phyloP scores from a whole-genome alignment of 2,113 vertebrate species.

The Perca fluviatilis region DNA sequence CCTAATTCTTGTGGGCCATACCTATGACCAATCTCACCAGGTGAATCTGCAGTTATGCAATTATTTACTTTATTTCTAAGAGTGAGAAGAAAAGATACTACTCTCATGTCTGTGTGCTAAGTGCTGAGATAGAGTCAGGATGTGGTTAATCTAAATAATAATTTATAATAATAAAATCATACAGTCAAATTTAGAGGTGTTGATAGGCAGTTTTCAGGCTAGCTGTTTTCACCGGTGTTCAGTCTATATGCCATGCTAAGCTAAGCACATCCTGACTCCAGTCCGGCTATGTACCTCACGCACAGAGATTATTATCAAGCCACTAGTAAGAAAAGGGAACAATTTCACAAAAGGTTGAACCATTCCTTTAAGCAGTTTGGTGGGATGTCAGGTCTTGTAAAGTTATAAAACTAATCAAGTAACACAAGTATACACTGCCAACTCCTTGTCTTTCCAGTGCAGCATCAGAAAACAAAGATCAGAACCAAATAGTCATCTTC shows the following conservation, averaged over 20 bases:
- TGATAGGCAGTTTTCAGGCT: no score
- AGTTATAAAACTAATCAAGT: not conserved
- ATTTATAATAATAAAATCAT: no score
- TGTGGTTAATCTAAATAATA: no score
- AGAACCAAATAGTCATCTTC: conserved; percentile 1
- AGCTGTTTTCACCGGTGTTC: no score
- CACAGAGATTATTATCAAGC: not conserved
- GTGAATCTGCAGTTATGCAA: not conserved
- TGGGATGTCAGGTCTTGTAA: not conserved
- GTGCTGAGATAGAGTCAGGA: not conserved
- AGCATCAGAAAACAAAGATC: conserved; percentile 2
- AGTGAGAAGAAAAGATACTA: not conserved
- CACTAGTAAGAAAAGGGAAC: not conserved
- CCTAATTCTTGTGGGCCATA: not conserved
- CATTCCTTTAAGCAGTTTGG: not conserved
- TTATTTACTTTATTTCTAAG: not conserved
- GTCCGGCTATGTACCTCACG: no score
- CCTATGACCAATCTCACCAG: not conserved
- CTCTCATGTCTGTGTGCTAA: no score
- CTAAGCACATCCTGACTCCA: not conserved
- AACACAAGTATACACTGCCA: not conserved
- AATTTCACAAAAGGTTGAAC: not conserved
- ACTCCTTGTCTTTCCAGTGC: not conserved
- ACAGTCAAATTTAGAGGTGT: no score
- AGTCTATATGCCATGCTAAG: no score